Conservation (phyloP, 2,113 vertebrate genomes). For the Regulus satrapa region DNA sequence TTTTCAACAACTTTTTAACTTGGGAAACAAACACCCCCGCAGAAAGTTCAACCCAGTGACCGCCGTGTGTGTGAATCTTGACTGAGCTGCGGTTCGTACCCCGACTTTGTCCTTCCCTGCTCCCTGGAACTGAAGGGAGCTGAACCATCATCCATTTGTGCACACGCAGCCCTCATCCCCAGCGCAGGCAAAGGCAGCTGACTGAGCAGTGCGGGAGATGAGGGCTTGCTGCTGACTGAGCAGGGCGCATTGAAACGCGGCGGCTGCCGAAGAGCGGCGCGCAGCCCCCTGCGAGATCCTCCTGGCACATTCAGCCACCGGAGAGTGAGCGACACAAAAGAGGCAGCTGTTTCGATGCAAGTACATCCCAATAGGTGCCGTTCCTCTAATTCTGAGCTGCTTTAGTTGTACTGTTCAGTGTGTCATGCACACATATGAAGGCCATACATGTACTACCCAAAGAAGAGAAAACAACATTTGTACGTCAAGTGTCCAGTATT, state of each 20-base stretch:
- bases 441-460: not conserved
- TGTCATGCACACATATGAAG: not conserved
- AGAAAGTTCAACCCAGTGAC: not conserved
- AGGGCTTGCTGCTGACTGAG: slow-evolving; percentile 42
- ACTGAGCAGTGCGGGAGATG: not conserved
- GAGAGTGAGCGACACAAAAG: not conserved
- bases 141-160: slow-evolving; percentile 40
- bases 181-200: not conserved
- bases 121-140: not conserved
- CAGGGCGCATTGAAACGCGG: not conserved
- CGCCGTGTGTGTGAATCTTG: not conserved
- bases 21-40: not conserved
- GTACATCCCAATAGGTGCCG: not conserved
- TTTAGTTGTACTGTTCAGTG: not conserved
- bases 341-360: not conserved
- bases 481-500: not conserved
- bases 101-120: not conserved
- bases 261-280: not conserved
- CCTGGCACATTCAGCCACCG: not conserved
- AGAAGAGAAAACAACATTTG: not conserved
- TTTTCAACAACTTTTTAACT: not conserved
- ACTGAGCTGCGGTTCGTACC: not conserved
- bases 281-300: not conserved
- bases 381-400: not conserved
- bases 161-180: slow-evolving; percentile 39